A percentile compares a stretch with the other conserved stretches of the same genome.
Evolutionary conservation across 1,140 invertebrate species (phyloP).

Genomic region (Lineus longissimus): DNA sequence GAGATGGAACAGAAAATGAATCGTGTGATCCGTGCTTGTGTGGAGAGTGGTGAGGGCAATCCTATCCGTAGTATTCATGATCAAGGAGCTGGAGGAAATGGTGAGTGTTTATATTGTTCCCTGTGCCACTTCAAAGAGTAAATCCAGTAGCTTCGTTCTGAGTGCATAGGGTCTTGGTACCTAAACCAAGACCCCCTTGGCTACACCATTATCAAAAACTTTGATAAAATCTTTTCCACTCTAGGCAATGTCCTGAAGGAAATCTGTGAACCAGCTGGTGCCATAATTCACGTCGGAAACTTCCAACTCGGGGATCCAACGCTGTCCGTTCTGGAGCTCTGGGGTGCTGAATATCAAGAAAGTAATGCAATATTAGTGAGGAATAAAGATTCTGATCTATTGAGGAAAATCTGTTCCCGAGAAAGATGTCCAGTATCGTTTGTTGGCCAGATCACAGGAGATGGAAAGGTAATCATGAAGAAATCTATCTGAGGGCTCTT

Average conservation of each 20-base stretch:
- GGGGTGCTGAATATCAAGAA: conserved; percentile 98
- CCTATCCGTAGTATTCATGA: conserved; percentile 93
- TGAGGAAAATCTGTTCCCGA: conserved; percentile 73
- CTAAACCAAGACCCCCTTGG: background rate
- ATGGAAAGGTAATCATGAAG: conserved; percentile 64
- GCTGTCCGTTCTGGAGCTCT: conserved; percentile 86
- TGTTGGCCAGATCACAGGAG: conserved; percentile 86
- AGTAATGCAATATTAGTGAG: conserved; percentile 81
- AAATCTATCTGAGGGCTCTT: background rate
- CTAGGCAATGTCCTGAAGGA: conserved; percentile 94
- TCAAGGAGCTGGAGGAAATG: conserved; percentile 96
- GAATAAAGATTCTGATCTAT: conserved; percentile 59
- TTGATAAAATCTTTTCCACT: conserved; percentile 22
- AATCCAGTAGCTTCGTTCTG: background rate
- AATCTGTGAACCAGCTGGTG: conserved; percentile 88
- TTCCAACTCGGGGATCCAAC: conserved; percentile 91
- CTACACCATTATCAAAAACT: background rate
- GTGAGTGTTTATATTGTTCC: no score
- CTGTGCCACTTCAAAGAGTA: background rate
- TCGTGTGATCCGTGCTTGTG: conserved; percentile 84
- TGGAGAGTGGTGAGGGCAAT: conserved; percentile 76
- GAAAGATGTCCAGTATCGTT: conserved; percentile 91
- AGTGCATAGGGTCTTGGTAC: no score
- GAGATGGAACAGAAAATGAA: conserved; percentile 99
- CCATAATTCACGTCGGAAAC: conserved; percentile 79